phyloP scores from a whole-genome alignment of 2,113 vertebrate genomes.

The Bos indicus region DNA sequence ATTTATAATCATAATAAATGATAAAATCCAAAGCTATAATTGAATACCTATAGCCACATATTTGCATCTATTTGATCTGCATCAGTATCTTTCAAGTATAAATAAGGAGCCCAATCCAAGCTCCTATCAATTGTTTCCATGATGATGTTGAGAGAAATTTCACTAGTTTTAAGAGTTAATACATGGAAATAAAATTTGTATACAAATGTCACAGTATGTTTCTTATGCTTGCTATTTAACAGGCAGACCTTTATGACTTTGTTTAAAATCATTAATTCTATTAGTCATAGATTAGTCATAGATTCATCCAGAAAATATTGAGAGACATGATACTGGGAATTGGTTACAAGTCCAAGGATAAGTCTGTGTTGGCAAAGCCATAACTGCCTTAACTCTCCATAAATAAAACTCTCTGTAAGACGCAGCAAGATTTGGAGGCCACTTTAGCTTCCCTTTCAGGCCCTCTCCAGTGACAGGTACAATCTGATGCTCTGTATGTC shows the following conservation, averaged over 20 bases:
- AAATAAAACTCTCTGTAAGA: background rate
- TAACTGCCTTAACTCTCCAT: background rate
- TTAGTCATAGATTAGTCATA: background rate
- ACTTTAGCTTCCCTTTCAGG: background rate
- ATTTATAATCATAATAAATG: background rate
- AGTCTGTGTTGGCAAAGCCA: background rate
- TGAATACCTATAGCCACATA: background rate
- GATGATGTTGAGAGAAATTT: background rate
- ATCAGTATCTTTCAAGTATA: background rate
- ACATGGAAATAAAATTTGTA: conserved; percentile 17
- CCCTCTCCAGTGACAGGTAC: background rate
- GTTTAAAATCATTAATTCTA: conserved; percentile 20
- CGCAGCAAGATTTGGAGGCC: background rate
- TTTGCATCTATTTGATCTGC: background rate
- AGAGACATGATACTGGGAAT: background rate
- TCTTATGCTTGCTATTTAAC: background rate
- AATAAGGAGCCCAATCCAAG: background rate
- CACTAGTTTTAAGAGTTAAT: conserved; percentile 25
- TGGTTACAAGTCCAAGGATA: background rate
- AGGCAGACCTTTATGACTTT: background rate
- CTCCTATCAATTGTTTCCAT: background rate
- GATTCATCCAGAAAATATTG: background rate
- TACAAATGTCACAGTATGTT: background rate
- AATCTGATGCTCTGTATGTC: background rate
- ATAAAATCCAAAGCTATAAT: background rate